A percentile compares a stretch with the other conserved stretches of the same genome.
phyloP scores from a whole-genome alignment of 1,140 invertebrate genomes.

The Scylla paramamosain region DNA sequence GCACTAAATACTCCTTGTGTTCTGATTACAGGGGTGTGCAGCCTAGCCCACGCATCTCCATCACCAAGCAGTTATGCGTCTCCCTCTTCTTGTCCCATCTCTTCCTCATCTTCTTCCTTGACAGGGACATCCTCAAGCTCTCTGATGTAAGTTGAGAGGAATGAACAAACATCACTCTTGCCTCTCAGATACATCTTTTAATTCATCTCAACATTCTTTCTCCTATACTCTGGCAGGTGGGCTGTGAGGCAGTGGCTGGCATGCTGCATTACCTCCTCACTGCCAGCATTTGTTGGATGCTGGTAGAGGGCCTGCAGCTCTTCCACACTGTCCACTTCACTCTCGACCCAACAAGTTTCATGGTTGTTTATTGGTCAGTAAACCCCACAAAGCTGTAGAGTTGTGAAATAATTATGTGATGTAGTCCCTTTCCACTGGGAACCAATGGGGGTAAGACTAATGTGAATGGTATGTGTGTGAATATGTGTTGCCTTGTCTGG shows the following conservation, averaged over 20 bases:
- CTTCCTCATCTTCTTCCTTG: constrained; percentile 60
- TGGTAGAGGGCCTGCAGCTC: constrained; percentile 71
- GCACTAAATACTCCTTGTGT: no score
- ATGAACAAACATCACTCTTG: background rate
- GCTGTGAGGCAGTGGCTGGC: constrained; percentile 53
- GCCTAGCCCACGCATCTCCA: constrained; percentile 40
- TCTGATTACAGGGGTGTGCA: background rate
- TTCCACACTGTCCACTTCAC: constrained; percentile 59
- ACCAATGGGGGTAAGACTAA: no score
- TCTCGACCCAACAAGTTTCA: constrained; percentile 5
- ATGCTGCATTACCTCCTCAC: constrained; percentile 66
- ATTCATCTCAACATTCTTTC: background rate
- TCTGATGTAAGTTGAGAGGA: constrained; percentile 30
- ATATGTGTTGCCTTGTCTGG: no score
- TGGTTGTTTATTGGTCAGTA: constrained; percentile 52
- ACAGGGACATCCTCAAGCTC: constrained; percentile 63
- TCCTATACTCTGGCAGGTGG: constrained; percentile 21
- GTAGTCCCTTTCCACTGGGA: no score
- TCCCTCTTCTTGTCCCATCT: constrained; percentile 59
- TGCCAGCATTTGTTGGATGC: constrained; percentile 68
- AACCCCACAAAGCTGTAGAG: no score
- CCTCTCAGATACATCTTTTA: no score
- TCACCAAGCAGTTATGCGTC: constrained; percentile 71
- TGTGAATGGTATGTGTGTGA: no score
- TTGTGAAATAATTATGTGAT: no score